Evolutionary conservation across 2,888 invertebrate genomes (phyloP).

Genomic region (Drosophila kanekoi): DNA sequence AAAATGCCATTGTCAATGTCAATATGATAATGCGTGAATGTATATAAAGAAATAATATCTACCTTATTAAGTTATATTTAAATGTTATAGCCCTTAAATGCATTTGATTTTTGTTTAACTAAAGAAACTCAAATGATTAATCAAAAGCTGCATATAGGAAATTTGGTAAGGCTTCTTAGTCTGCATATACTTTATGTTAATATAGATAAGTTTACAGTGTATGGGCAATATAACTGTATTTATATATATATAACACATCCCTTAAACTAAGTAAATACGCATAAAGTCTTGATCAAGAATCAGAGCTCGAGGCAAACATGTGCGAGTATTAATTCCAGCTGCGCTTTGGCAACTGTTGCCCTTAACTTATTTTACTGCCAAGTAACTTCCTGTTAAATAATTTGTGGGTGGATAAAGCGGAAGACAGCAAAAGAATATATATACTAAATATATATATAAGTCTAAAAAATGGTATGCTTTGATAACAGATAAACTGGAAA

Average conservation of each 20-base stretch:
- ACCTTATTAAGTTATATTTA: neutral
- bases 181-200: too few species aligned
- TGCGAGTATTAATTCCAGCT: slow-evolving; percentile 3
- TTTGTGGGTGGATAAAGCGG: slow-evolving; percentile 10
- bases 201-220: too few species aligned
- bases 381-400: slow-evolving; percentile 39
- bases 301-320: neutral
- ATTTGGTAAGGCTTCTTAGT: too few species aligned
- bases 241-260: neutral
- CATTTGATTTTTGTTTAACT: too few species aligned
- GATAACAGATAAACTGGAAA: slow-evolving; percentile 41
- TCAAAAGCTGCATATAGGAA: too few species aligned
- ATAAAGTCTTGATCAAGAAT: neutral
- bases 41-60: neutral
- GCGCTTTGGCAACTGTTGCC: slow-evolving; percentile 20
- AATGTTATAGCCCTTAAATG: neutral
- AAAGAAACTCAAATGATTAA: too few species aligned
- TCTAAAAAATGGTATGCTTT: slow-evolving; percentile 42
- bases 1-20: too few species aligned
- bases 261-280: neutral
- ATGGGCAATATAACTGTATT: too few species aligned
- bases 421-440: slow-evolving; percentile 11
- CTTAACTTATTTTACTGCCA: slow-evolving; percentile 25
- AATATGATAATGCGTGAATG: neutral
- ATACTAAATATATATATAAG: slow-evolving; percentile 19